Base-by-base conservation (phyloP, 35 echinoderm and acorn worm genomes). In the Acanthaster planci region DNA sequence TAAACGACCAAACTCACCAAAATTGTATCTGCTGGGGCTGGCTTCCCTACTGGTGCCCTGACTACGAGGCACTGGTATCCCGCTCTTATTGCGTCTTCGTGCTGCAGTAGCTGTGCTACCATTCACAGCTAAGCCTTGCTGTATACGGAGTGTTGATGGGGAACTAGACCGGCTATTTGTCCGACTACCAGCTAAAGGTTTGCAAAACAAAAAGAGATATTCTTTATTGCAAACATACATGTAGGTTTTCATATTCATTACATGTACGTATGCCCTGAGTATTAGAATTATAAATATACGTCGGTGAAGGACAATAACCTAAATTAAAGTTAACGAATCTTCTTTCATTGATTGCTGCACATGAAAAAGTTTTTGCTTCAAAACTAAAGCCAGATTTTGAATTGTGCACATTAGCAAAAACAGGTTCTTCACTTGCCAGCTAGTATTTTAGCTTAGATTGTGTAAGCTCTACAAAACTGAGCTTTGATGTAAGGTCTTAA, bases 31-130 rank as follows among this genome's bases (percentile, higher is more conserved):
- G 78, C 68, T 99, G 21, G 96, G 96, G 68, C 93, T 97, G 60
- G 94, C 87, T 81, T 99, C 96, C 52, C 96, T 37, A 72, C 96
- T 99, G 17, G 91, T 85, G 6, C 96, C 96, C 64, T 99, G 96
- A 80, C 96, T 99, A 32, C 96, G 90, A 37, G 91, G 91, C 23
- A 97, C 85, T 36, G 96, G 96, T 22, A 99, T 99, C 36, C 96
- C 91, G 68, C 96, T 99, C 85, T 85, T 91, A 31, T 92, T 81
- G 23, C 91, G 56, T 55, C 86, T 82, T 32, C 92, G 76, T 38
- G 77, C 56, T 68, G 83, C 60, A 27, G 23, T 68, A 26, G 60
- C 60, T 68, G 60, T 26, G 34, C 60, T 94, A 37, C 88, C 88
- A 53, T 90, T 97, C 76, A 82, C 83, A 18, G 72, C 86, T 53